Evolutionary conservation across 64 coral and sea anemone genomes (phyloP), one percentile per base, ranked within the genome.

Genomic region (Trachythela sp.): DNA sequence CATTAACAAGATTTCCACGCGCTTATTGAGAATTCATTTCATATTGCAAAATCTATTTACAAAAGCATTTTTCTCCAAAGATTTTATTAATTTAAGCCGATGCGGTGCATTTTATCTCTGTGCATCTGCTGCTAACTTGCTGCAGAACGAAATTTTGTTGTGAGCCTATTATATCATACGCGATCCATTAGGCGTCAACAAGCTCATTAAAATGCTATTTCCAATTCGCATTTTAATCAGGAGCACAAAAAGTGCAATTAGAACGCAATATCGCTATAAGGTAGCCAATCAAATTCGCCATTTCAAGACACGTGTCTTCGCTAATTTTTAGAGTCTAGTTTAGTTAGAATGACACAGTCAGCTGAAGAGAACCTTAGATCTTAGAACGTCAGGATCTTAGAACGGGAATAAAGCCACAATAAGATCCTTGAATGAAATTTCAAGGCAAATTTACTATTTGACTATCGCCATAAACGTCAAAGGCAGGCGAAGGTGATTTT

Each of bases 171-270:
- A 64, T 64, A 64, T 64, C 56, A 64, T 64, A n/a, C 20, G 24
- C 56, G 49, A 64, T 64, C 26, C 56, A 64, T 27, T 64, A 64
- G 26, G 18, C 56, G 56, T 24, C 56, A 64, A 64, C 56, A 64
- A 64, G 56, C 56, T n/a, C 56, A 64, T 64, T 64, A 64, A n/a
- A 20, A 22, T 8, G 56, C 56, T 18, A 64, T 64, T 64, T 64
- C 56, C 56, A 64, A 64, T 64, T 64, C 56, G 56, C 8, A 64
- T 64, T 64, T 64, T 64, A 64, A 64, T 64, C 56, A 64, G 56
- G 26, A 64, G 24, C 56, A 64, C 56, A 64, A 26, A 64, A 64
- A 64, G 56, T 64, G 17, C 56, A 64, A 64, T 64, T 64, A 64
- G 56, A 64, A 64, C 56, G 56, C 56, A 64, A 64, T 64, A 64